Evolutionary conservation across 1,140 invertebrate genomes (phyloP), one percentile per base, ranked within the genome.

Genomic region (Pseudobourletiella spinata): DNA sequence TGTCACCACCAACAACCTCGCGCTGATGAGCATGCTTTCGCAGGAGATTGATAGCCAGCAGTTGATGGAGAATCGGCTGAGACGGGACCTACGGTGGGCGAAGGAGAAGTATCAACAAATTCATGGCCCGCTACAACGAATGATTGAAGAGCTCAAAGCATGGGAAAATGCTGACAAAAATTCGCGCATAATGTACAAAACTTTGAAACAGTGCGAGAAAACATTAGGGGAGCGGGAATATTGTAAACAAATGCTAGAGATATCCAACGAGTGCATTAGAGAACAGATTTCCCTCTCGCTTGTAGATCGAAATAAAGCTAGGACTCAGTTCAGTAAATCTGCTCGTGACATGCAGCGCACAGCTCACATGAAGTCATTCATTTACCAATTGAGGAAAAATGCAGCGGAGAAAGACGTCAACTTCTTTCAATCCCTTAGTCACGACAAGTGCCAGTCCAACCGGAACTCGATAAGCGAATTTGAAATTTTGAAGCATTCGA

Each of bases 61-160:
- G 28, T 6, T 18, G 11, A 14, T 4, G 22, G 54, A 35, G 24
- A 28, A 32, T 35, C 16, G 29, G 18, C n/a, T 56, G 4, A 8
- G 8, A 20, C 2, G 55, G 20, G 25, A 28, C 29, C 22, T 48
- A 48, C 39, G 20, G 35, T 20, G 28, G 30, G 42, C 54, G 26
- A 48, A 48, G 11, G 44, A 48, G 6, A 48, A 48, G 11, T 57
- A 46, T 30, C 11, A 54, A 57, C 2, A 32, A 57, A 20, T 63
- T 57, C 44, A 48, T 44, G 55, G 28, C 18, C 43, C 42, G 3
- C 55, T 54, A 4, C 22, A 54, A 46, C 2, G 44, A 42, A 39
- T 11, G 15, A 20, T 14, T 4, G 20, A 29, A n/a, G 46, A 56
- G 44, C 18, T 44, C 16, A 3, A 39, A 39, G 28, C 11, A 18